These are phyloP conservation scores for Bolborhynchus lineola DNA, from an alignment of 2,113 vertebrate genomes.

Conservation along the genomic window DNA sequence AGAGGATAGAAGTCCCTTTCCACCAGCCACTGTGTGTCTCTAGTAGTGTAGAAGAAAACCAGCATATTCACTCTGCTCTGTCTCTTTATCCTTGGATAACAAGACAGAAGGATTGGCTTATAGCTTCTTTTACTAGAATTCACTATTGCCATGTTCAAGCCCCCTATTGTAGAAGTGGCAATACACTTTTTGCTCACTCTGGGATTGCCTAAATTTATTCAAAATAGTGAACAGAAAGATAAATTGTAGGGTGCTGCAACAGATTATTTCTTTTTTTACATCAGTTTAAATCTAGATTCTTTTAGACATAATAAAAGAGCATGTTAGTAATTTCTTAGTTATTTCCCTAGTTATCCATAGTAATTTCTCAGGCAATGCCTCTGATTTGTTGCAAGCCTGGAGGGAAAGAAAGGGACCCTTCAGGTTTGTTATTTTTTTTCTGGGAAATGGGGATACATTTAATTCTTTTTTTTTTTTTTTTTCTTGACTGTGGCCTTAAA, in stretches of 20 bases:
- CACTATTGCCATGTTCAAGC: not conserved
- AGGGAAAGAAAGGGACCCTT: not conserved
- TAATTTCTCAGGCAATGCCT: not conserved
- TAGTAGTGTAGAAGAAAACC: not conserved
- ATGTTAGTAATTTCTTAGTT: not conserved
- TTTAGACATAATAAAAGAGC: not conserved
- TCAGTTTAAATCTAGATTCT: not conserved
- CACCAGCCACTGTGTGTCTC: fast-evolving
- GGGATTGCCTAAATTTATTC: not conserved
- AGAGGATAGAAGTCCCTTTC: not conserved
- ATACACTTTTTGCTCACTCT: not conserved
- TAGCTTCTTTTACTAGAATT: not conserved
- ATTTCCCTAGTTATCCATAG: not conserved
- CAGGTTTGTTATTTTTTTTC: not conserved
- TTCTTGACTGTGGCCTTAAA: not conserved
- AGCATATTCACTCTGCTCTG: fast-evolving
- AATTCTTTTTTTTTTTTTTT: not conserved
- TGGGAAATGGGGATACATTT: not conserved
- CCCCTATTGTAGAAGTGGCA: not conserved
- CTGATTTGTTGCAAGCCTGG: not conserved
- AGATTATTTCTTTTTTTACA: not conserved
- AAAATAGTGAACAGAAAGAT: not conserved
- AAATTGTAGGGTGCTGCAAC: not conserved
- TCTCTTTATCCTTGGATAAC: not conserved
- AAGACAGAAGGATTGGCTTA: not conserved